Evolutionary conservation across 2,888 invertebrate genomes (phyloP).

Genomic region (Electrophaes corylata): DNA sequence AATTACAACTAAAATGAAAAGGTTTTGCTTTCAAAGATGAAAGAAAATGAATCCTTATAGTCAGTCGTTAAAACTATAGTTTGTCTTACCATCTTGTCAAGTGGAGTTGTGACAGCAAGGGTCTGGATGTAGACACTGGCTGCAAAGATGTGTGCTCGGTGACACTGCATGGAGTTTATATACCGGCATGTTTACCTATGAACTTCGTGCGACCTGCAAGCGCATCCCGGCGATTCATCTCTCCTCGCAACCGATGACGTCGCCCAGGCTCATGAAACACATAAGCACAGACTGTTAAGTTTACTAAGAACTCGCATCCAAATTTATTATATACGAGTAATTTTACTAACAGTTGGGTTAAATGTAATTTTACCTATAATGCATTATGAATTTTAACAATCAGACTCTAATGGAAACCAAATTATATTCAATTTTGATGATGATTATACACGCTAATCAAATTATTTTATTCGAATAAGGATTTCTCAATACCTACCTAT

Average conservation of each 20-base stretch:
- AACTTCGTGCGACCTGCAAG: slow-evolving; percentile 76
- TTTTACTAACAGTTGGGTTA: slow-evolving; percentile 6
- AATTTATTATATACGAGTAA: neutral
- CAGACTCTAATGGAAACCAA: slow-evolving; percentile 50
- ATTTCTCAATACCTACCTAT: slow-evolving; percentile 42
- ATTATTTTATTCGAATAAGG: slow-evolving; percentile 46
- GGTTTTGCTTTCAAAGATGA: too few relatives aligned
- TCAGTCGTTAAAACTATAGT: neutral
- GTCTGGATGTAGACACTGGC: slow-evolving; percentile 67
- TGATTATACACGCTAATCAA: slow-evolving; percentile 43
- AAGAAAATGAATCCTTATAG: too few relatives aligned
- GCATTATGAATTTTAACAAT: slow-evolving; percentile 43
- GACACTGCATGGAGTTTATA: slow-evolving; percentile 80
- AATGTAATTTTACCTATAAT: neutral
- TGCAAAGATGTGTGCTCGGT: slow-evolving; percentile 70
- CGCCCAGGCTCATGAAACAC: slow-evolving; percentile 10
- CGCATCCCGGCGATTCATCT: slow-evolving; percentile 68
- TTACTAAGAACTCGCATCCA: neutral
- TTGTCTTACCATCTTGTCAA: slow-evolving; percentile 56
- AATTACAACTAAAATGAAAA: too few relatives aligned
- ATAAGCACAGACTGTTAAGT: slow-evolving; percentile 15
- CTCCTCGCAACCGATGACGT: slow-evolving; percentile 29
- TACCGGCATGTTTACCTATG: slow-evolving; percentile 80
- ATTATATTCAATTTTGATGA: slow-evolving; percentile 47
- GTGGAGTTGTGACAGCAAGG: slow-evolving; percentile 47